Conservation (phyloP, 1,140 invertebrate species). For the Stegodyphus mimosarum region DNA sequence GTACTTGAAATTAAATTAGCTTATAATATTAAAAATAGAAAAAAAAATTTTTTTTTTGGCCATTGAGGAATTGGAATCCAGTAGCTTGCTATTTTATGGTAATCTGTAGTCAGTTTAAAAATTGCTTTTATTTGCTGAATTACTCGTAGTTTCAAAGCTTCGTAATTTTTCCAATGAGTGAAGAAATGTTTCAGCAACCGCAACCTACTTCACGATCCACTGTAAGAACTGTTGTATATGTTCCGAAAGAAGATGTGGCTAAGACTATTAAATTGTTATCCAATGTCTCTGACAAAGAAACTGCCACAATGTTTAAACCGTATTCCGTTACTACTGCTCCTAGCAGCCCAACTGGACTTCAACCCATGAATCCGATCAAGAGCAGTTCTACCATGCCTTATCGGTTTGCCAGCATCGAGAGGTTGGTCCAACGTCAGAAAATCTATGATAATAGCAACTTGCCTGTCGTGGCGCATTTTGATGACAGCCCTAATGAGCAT, state of each 20-base stretch:
- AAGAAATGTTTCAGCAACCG: slow-evolving; percentile 23
- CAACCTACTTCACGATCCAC: slow-evolving; percentile 28
- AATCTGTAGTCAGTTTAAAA: too few relatives aligned
- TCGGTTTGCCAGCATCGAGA: slow-evolving; percentile 76
- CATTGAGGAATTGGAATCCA: too few relatives aligned
- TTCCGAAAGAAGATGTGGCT: slow-evolving; percentile 37
- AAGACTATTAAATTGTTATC: slow-evolving; percentile 31
- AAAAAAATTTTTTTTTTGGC: too few relatives aligned
- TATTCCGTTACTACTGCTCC: slow-evolving; percentile 49
- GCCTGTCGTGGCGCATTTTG: slow-evolving; percentile 45
- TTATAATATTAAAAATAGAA: too few relatives aligned
- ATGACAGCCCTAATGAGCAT: slow-evolving; percentile 44
- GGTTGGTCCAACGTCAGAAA: slow-evolving; percentile 77
- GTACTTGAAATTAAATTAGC: too few relatives aligned
- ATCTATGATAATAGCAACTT: slow-evolving; percentile 67
- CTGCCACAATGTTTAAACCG: slow-evolving; percentile 21
- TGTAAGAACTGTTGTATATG: slow-evolving; percentile 35
- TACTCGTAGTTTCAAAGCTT: too few relatives aligned
- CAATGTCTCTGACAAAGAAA: neutral
- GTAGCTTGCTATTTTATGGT: too few relatives aligned
- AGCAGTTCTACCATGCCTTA: slow-evolving; percentile 63
- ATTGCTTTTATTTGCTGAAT: too few relatives aligned
- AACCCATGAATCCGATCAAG: neutral
- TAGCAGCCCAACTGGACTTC: slow-evolving; percentile 14
- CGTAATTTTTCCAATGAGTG: slow-evolving; percentile 37